Percentiles rank a stretch among this genome's conserved stretches.
Evolutionary conservation across 2,113 vertebrate genomes (phyloP).

Genomic region (Penelope pileata): DNA sequence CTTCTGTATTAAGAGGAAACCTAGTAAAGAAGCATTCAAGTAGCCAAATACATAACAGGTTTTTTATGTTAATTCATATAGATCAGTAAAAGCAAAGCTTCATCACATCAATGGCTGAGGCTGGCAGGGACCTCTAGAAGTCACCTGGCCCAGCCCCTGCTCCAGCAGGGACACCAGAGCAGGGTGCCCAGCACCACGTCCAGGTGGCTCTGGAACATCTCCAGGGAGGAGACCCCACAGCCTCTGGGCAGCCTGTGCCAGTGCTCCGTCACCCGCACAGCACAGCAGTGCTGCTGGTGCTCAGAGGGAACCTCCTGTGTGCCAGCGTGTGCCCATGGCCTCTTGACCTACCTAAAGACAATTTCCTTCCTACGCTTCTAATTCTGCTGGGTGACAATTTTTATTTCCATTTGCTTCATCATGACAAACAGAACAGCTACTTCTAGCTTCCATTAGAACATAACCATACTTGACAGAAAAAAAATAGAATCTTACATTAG

Average conservation of each 20-base stretch:
- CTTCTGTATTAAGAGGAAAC: background rate
- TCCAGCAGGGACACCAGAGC: background rate
- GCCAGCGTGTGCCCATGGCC: background rate
- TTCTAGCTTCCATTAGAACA: background rate
- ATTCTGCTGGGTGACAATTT: background rate
- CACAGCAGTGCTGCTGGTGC: background rate
- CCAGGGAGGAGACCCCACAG: background rate
- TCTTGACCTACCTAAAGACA: background rate
- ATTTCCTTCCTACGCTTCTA: background rate
- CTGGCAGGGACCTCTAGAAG: background rate
- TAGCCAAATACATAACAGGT: background rate
- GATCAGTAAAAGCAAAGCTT: background rate
- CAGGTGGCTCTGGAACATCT: fast-evolving
- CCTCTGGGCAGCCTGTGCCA: background rate
- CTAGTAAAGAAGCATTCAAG: background rate
- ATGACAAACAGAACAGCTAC: background rate
- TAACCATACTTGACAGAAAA: background rate
- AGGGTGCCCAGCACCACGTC: background rate
- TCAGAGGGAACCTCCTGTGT: background rate
- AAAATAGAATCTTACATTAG: background rate
- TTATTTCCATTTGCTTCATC: background rate
- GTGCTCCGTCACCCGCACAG: background rate
- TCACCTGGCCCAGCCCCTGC: background rate
- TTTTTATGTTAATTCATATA: background rate
- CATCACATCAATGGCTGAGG: background rate